phyloP scores from a whole-genome alignment of 2,888 invertebrate species.

The Falcaria lacertinaria region DNA sequence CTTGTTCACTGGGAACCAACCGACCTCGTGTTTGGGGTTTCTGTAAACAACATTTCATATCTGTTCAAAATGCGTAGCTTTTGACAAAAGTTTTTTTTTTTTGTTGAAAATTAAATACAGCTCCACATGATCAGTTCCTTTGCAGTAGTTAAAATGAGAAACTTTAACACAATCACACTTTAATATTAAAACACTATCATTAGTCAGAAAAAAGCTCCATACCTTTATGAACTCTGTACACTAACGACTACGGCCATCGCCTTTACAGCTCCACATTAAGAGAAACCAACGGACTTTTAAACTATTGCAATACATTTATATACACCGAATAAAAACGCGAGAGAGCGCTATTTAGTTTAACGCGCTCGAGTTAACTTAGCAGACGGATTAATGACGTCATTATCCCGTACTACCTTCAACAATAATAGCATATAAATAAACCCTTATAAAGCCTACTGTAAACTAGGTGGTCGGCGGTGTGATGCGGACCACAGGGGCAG shows the following conservation, averaged over 20 bases:
- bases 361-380: conserved; percentile 1
- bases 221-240: neutral
- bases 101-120: no score
- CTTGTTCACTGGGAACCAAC: conserved; percentile 16
- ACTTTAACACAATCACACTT: no score
- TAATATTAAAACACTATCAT: no score
- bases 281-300: neutral
- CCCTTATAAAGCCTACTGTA: neutral
- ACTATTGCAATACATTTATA: neutral
- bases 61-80: no score
- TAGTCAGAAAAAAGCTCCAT: neutral
- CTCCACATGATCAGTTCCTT: no score
- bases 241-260: neutral
- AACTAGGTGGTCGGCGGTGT: no score
- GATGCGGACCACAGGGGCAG: no score
- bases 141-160: no score
- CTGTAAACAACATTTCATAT: neutral
- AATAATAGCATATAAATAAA: conserved; percentile 5
- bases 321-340: neutral
- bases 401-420: conserved; percentile 8
- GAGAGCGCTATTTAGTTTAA: neutral
- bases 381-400: conserved; percentile 20
- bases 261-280: neutral
- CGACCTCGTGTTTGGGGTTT: neutral
- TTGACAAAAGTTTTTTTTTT: neutral